Percentiles rank a stretch among this genome's conserved stretches.
Evolutionary conservation across 1,140 invertebrate genomes (phyloP).

Genomic region (Lucilia cuprina): DNA sequence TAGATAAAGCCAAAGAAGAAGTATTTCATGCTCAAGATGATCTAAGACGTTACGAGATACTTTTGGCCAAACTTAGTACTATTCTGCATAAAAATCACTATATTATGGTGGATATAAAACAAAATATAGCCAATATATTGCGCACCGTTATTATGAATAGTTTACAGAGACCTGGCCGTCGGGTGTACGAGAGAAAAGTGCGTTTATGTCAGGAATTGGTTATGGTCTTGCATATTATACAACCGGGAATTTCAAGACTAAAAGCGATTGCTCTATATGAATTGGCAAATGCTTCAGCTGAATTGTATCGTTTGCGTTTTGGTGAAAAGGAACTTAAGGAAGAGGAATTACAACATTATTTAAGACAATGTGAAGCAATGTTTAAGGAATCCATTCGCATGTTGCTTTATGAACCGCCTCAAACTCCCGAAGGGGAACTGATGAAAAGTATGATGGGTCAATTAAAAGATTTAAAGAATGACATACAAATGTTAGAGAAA

Average conservation of each 20-base stretch:
- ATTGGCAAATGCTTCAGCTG: slow-evolving; percentile 72
- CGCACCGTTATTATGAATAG: slow-evolving; percentile 65
- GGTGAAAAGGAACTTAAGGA: slow-evolving; percentile 45
- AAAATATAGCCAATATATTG: slow-evolving; percentile 69
- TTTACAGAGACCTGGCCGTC: slow-evolving; percentile 65
- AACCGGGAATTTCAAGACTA: slow-evolving; percentile 76
- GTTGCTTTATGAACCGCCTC: slow-evolving; percentile 73
- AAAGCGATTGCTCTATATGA: slow-evolving; percentile 78
- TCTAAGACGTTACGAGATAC: slow-evolving; percentile 64
- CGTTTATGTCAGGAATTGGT: slow-evolving; percentile 72
- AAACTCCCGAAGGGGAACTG: slow-evolving; percentile 75
- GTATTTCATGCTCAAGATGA: slow-evolving; percentile 60
- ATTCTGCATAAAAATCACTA: slow-evolving; percentile 72
- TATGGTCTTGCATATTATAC: slow-evolving; percentile 70
- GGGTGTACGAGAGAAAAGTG: slow-evolving; percentile 70
- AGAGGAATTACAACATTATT: slow-evolving; percentile 58
- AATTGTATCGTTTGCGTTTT: slow-evolving; percentile 64
- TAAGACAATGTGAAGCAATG: slow-evolving; percentile 66
- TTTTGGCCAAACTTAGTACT: slow-evolving; percentile 67
- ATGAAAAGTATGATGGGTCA: slow-evolving; percentile 72
- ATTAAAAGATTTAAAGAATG: slow-evolving; percentile 67
- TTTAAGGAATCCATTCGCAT: slow-evolving; percentile 71
- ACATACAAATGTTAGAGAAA: slow-evolving; percentile 58
- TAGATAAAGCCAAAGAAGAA: slow-evolving; percentile 63
- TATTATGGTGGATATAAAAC: slow-evolving; percentile 71